Base-by-base conservation (phyloP, 2,113 vertebrate genomes). In the Callipepla squamata region DNA sequence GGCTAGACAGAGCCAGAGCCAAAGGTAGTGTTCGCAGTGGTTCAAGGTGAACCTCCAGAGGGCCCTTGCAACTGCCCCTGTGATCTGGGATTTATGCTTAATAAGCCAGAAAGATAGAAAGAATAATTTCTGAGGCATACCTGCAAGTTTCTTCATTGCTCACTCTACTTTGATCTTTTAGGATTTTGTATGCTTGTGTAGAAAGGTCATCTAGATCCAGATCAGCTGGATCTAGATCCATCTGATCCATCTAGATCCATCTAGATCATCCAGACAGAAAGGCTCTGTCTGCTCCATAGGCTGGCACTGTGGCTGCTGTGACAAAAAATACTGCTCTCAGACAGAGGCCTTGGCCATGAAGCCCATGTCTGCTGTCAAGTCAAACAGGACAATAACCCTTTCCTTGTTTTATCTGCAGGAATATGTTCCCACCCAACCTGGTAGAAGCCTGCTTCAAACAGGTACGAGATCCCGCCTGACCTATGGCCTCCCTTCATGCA, bases 381-480 rank as follows among this genome's bases (percentile, higher is more conserved):
- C 77, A 47, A 66, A 40, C 57, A 90, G 68, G 28, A 55, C 50
- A 42, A 7, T 92, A 89, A 87, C 36, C 36, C 32, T 82, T 74
- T 36, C 44, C 47, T 89, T 89, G 70, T 80, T 85, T 96, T 80
- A 79, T 95, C 94, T 96, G 63, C 97, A 99, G 99, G 97, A 99
- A 99, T 95, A 99, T 99, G 99, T 99, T 99, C 95, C 99, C 99
- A 0, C 98, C 99, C 53, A 99, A 99, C 96, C 97, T 99, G 70
- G 98, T 99, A 62, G 99, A 99, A 96, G 99, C 99, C 66, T 99
- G 99, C 97, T 99, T 99, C 97, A 99, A 98, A 97, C 99, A 99
- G 99, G 99, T 99, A 96, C 96, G 98, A 72, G 62, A 81, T 57
- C 51, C 58, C 66, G 6, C 65, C 65, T 62, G 44, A 19, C 20